phyloP scores from a whole-genome alignment of 2,797 vertebrate genomes.

The Mionectes olivaceus region DNA sequence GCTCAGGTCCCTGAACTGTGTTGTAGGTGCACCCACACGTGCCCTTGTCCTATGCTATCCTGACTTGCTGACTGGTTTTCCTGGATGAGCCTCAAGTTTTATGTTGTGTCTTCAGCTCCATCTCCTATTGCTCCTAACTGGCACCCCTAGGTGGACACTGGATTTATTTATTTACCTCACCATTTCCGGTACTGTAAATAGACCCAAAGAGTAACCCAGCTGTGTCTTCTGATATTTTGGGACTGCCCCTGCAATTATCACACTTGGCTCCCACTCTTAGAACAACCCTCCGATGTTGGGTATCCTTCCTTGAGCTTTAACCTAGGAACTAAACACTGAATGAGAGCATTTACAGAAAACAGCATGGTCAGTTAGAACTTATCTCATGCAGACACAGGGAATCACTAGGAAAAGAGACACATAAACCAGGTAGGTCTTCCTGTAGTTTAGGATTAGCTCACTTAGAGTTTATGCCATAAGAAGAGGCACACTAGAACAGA shows the following conservation, averaged over 20 bases:
- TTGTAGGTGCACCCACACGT: not conserved
- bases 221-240: not conserved
- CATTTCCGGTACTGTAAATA: not conserved
- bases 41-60: not conserved
- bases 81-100: not conserved
- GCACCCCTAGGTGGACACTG: not conserved
- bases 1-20: not conserved
- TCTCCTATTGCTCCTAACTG: not conserved
- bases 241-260: not conserved
- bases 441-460: not conserved
- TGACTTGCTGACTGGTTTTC: not conserved
- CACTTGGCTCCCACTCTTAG: not conserved
- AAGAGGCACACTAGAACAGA: not conserved
- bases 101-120: not conserved
- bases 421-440: not conserved
- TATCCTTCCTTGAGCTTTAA: not conserved
- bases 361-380: rapidly evolving
- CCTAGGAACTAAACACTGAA: not conserved
- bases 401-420: not conserved
- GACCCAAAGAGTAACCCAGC: not conserved
- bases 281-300: not conserved
- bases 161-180: not conserved
- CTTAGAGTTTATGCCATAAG: not conserved
- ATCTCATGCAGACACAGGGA: not conserved
- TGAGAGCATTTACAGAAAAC: not conserved